Evolutionary conservation across 2,113 vertebrate genomes (phyloP).

Genomic region (Gadus chalcogrammus): DNA sequence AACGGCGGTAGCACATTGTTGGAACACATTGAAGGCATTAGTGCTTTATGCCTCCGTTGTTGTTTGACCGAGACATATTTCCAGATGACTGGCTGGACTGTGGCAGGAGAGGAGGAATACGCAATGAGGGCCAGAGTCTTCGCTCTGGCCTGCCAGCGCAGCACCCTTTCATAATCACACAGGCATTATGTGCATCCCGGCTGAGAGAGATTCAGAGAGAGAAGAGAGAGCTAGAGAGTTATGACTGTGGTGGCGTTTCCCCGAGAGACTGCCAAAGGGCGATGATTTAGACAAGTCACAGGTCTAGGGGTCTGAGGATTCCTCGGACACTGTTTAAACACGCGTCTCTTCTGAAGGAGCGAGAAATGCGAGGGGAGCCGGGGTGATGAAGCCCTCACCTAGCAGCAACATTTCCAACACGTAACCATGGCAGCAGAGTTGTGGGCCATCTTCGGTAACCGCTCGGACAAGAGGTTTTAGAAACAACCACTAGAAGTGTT

Average conservation of each 20-base stretch:
- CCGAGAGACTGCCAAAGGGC: slow-evolving; percentile 51
- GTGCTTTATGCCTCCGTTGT: slow-evolving; percentile 38
- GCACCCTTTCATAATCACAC: slow-evolving; percentile 56
- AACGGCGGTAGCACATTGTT: slow-evolving; percentile 42
- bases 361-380: slow-evolving; percentile 49
- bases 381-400: slow-evolving; percentile 56
- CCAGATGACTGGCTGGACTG: slow-evolving; percentile 47
- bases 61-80: slow-evolving; percentile 69
- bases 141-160: slow-evolving; percentile 27
- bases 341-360: slow-evolving; percentile 41
- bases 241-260: slow-evolving; percentile 50
- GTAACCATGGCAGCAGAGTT: slow-evolving; percentile 37
- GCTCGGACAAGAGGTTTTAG: neutral
- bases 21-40: slow-evolving; percentile 53
- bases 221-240: slow-evolving; percentile 33
- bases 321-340: slow-evolving; percentile 68
- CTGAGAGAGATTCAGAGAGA: slow-evolving; percentile 23
- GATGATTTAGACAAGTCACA: slow-evolving; percentile 68
- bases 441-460: slow-evolving; percentile 21
- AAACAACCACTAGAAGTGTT: neutral
- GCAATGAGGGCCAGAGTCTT: slow-evolving; percentile 39
- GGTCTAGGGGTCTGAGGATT: slow-evolving; percentile 51
- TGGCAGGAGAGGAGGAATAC: slow-evolving; percentile 52
- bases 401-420: slow-evolving; percentile 67
- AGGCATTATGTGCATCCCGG: slow-evolving; percentile 60